Evolutionary conservation across 2,888 invertebrate genomes (phyloP).

Genomic region (Anaspis maculata): DNA sequence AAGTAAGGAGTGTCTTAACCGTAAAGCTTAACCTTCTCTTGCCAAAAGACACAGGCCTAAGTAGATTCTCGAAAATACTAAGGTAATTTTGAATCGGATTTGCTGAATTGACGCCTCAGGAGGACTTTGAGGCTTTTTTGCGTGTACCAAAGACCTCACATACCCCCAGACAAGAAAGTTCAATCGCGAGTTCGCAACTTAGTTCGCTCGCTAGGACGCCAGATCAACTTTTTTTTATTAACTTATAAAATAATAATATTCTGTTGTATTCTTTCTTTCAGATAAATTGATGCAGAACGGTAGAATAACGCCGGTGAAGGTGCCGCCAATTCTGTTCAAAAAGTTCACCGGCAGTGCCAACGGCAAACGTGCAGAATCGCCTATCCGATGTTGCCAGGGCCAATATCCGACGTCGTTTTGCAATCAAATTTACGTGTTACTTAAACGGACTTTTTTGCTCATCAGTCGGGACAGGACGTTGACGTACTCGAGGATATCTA

Average conservation of each 20-base stretch:
- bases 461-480: constrained; percentile 65
- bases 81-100: too few species aligned
- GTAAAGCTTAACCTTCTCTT: constrained; percentile 2
- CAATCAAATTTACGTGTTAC: constrained; percentile 51
- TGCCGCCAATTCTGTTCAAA: constrained; percentile 36
- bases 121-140: too few species aligned
- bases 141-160: too few species aligned
- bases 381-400: constrained; percentile 23
- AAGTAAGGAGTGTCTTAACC: too few species aligned
- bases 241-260: constrained; percentile 4
- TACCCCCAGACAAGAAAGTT: too few species aligned
- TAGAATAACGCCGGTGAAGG: constrained; percentile 46
- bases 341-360: constrained; percentile 14
- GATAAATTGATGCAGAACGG: constrained; percentile 47
- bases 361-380: constrained; percentile 14
- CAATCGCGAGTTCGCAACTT: too few species aligned
- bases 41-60: too few species aligned
- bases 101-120: too few species aligned
- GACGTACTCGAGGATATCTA: constrained; percentile 66
- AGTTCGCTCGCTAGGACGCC: too few species aligned
- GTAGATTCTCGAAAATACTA: too few species aligned
- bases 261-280: constrained; percentile 26
- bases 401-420: constrained; percentile 51
- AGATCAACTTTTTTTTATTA: constrained; percentile 2
- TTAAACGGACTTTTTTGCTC: constrained; percentile 54